Base-by-base conservation (phyloP, 2,113 vertebrate genomes). In the Theristicus caerulescens region DNA sequence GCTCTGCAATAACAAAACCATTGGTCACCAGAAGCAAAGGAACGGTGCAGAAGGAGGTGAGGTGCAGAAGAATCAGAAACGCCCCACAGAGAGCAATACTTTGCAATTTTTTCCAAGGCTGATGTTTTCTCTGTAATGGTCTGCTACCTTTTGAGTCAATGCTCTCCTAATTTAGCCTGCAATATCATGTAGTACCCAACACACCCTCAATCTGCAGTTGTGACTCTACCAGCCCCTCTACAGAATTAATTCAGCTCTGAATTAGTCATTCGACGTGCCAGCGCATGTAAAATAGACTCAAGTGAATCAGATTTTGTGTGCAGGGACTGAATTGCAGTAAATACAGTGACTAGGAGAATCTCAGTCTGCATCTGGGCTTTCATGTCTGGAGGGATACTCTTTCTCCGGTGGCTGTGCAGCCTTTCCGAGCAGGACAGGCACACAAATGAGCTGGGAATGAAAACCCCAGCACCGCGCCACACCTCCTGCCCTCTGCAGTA, bases 211-310 rank as follows among this genome's bases (percentile, higher is more conserved):
- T 91, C 82, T 95, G 74, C 66, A 66, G 4, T 13, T 90, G 84
- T 85, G 93, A 70, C 91, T 95, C 81, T 67, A 69, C 54, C 86
- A 91, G 34, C n/a, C 67, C 67, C 87, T 82, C 84, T 44, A 55
- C 67, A 88, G 89, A 89, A 88, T 95, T 85, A 95, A 90, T 84
- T 93, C 82, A 20, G 66, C 78, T 94, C 93, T 77, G 71, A 73
- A 62, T 97, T 93, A 90, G 71, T 95, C 95, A 97, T 62, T 70
- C 2, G 5, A 51, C 4, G 1, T 95, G 94, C 82, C 74, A 88
- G 72, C 3, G n/a, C 87, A 81, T 90, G 81, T 77, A 59, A 91
- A 95, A 85, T 34, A 91, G 88, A 27, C 93, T 73, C 49, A 26
- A 59, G 51, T 95, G 87, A 90, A 91, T 91, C 87, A 90, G 91